Evolutionary conservation across 2,888 invertebrate species (phyloP).

Genomic region (Onthophagus sagittarius): DNA sequence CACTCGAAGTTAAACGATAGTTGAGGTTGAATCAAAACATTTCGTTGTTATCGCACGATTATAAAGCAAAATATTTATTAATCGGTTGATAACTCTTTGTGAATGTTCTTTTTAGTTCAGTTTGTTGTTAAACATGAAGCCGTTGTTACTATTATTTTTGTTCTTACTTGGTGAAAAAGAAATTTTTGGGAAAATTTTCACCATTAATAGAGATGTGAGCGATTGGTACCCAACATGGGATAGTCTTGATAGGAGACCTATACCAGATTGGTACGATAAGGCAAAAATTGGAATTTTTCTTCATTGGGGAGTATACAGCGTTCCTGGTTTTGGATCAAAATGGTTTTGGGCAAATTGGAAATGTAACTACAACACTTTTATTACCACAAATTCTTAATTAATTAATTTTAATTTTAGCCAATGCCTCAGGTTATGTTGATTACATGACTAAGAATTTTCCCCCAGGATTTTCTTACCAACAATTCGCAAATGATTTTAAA

Average conservation of each 20-base stretch:
- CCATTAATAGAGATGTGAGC: background rate
- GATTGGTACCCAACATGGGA: conserved; percentile 16
- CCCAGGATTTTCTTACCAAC: conserved; percentile 84
- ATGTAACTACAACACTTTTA: conserved; percentile 40
- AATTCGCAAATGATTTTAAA: conserved; percentile 84
- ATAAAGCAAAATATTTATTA: background rate
- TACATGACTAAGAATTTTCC: conserved; percentile 83
- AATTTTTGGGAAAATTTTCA: background rate
- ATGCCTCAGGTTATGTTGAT: conserved; percentile 48
- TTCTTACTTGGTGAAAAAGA: background rate
- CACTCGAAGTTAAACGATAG: background rate
- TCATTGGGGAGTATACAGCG: conserved; percentile 20
- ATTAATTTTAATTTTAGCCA: conserved; percentile 27
- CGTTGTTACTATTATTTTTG: background rate
- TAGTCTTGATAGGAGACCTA: conserved; percentile 14
- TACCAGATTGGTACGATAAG: conserved; percentile 21
- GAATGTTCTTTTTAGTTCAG: background rate
- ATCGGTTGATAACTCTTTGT: background rate
- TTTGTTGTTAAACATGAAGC: background rate
- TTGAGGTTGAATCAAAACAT: background rate
- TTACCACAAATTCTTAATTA: background rate
- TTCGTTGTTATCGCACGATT: background rate
- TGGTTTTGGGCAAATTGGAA: conserved; percentile 83
- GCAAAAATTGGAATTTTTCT: conserved; percentile 20
- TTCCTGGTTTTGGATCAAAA: conserved; percentile 15